Conservation (phyloP, 2,797 vertebrate genomes). For the Muraenolepis orangiensis region DNA sequence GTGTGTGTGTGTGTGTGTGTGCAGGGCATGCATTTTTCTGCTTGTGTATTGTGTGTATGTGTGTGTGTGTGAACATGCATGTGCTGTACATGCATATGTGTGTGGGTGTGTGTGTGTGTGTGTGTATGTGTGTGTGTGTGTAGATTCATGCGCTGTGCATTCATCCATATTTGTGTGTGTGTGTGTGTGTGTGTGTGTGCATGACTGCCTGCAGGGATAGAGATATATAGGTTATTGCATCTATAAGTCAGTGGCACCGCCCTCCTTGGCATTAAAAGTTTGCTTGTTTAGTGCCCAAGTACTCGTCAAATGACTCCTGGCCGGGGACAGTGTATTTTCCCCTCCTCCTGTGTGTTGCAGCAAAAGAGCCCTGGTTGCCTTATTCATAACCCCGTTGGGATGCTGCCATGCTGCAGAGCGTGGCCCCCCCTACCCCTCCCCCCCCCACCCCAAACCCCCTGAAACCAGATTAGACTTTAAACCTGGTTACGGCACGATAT, state of each 20-base stretch:
- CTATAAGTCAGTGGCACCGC: neutral
- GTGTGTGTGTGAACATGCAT: too few relatives aligned
- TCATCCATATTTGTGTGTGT: neutral
- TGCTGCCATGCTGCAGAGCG: conserved; percentile 39
- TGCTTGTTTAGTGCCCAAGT: neutral
- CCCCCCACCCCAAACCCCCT: too few relatives aligned
- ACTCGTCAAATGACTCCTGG: neutral
- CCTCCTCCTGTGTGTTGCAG: conserved; percentile 6
- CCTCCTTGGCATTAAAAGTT: neutral
- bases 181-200: too few relatives aligned
- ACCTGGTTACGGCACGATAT: conserved; percentile 45
- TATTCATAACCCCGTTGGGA: conserved; percentile 49
- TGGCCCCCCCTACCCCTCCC: too few relatives aligned
- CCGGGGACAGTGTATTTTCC: neutral
- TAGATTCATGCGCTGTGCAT: neutral
- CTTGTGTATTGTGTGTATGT: too few relatives aligned
- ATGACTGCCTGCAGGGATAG: neutral
- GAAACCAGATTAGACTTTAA: conserved; percentile 60
- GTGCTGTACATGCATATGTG: too few relatives aligned
- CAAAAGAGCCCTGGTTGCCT: conserved; percentile 45
- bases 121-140: neutral
- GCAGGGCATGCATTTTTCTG: too few relatives aligned
- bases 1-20: too few relatives aligned
- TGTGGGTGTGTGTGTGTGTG: too few relatives aligned
- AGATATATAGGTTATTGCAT: neutral